Evolutionary conservation across 2,113 vertebrate species (phyloP), one percentile per base, ranked within the genome.

Genomic region (Lycocorax pyrrhopterus): DNA sequence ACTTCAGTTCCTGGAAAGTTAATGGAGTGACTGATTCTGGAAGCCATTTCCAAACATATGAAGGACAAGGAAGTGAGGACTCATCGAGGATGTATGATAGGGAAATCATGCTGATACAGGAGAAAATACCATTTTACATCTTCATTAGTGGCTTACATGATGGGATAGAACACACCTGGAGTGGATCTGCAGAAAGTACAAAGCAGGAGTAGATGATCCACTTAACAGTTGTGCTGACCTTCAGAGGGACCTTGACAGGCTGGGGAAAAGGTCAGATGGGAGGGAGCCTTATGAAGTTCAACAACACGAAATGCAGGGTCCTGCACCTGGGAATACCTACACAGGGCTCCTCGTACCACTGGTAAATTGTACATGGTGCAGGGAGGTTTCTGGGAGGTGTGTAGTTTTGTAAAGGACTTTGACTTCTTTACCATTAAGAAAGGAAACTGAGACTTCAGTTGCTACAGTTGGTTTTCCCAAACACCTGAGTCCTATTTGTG

Each of bases 31-130:
- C 21, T 37, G 59, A 29, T 73, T 76, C 49, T 92, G 46, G 33
- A 77, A 86, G 23, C 3, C 7, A 52, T 69, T 87, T 92, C 49
- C 9, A 56, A 66, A 69, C 1, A 2, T 7, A 9, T 4, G 49
- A 62, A 58, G 14, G 12, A 73, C 4, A 41, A 58, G 12, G 25
- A 85, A 21, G 27, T 49, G 43, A 74, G 6, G 33, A 66, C 10
- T 62, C n/a, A 78, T 3, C 0, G 17, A 37, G 22, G 16, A 41
- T 0, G 2, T 23, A 13, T 29, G 18, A 16, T 8, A n/a, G 13
- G 15, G 10, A 71, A 75, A 79, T 35, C 17, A 9, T 41, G 26
- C 6, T 3, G 6, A 26, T 64, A 17, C 7, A 41, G 52, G 17
- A 12, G 9, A 13, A 6, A 76, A 32, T 6, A 8, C 4, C 4